Base-by-base conservation (phyloP, 2,797 vertebrate species). In the Sandelia bainsii region DNA sequence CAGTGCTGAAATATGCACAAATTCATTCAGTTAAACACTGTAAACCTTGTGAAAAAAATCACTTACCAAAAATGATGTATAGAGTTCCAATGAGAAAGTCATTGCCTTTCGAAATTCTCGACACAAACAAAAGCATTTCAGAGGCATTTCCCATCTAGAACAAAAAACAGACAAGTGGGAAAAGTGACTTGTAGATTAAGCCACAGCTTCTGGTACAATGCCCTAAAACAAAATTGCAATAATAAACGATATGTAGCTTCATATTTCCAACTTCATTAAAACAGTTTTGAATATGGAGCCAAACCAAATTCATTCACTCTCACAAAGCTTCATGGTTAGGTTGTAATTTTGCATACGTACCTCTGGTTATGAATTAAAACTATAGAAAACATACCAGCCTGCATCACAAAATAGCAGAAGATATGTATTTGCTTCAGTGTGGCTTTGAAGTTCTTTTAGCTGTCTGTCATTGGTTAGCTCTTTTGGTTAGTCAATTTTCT, bases 101-200 rank as follows among this genome's bases (percentile, higher is more conserved):
- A 83, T 92, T 89, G 69, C 93, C 92, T 92, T 96, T 94, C 0
- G 95, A 95, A 81, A 96, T 91, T 77, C 79, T 94, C 80, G 96
- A 97, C 50, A 82, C 14, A 23, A 96, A 89, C 81, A 80, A 79
- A n/a, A 91, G 92, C 20, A 84, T 69, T 68, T 94, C 93, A 1
- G 96, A 95, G 3, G 53, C 91, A 92, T 95, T 96, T 93, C 92
- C 95, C 96, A 97, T 97, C 95, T 96, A 85, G 22, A 93, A 80
- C 57, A 52, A 79, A 78, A 77, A 54, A 34, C 9, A 72, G 5
- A 69, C 14, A 20, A 34, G 39, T 52, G 50, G 8, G 45, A 1
- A 57, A 23, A 17, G 11, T 27, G 45, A 23, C 13, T 44, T 40
- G 34, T 29, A 14, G 5, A n/a, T 58, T 42, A 42, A 16, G 17